Percentiles rank a stretch among this genome's conserved stretches.
phyloP scores from a whole-genome alignment of 2,888 invertebrate genomes.

The Thereva nobilitata region DNA sequence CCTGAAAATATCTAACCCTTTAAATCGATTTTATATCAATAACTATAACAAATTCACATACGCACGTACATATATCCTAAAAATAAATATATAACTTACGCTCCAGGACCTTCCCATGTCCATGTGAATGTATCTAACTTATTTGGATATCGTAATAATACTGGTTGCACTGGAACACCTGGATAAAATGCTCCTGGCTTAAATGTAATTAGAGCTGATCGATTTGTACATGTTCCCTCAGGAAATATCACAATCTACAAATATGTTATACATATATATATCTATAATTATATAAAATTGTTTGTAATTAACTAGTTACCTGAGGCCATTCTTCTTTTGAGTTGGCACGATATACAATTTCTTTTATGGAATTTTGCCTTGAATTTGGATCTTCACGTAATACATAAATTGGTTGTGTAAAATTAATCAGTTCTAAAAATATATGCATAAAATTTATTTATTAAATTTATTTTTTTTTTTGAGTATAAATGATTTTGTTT shows the following conservation, averaged over 20 bases:
- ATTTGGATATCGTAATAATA: slow-evolving; percentile 88
- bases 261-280: neutral
- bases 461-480: slow-evolving; percentile 23
- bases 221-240: slow-evolving; percentile 95
- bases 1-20: too few species aligned
- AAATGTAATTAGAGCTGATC: slow-evolving; percentile 86
- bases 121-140: slow-evolving; percentile 86
- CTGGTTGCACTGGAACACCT: slow-evolving; percentile 94
- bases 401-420: slow-evolving; percentile 94
- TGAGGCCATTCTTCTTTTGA: slow-evolving; percentile 89
- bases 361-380: slow-evolving; percentile 84
- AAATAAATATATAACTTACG: slow-evolving; percentile 62
- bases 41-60: slow-evolving; percentile 13
- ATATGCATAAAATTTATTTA: slow-evolving; percentile 35
- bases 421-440: slow-evolving; percentile 81
- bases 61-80: neutral
- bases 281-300: slow-evolving; percentile 4
- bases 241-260: slow-evolving; percentile 76
- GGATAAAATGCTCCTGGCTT: slow-evolving; percentile 94
- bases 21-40: neutral
- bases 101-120: slow-evolving; percentile 95
- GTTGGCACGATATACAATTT: slow-evolving; percentile 82
- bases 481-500: slow-evolving; percentile 1
- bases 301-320: slow-evolving; percentile 57
- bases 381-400: slow-evolving; percentile 92